These are phyloP conservation scores for Heterotis niloticus DNA, from an alignment of 2,113 vertebrate species.

Conservation along the genomic window DNA sequence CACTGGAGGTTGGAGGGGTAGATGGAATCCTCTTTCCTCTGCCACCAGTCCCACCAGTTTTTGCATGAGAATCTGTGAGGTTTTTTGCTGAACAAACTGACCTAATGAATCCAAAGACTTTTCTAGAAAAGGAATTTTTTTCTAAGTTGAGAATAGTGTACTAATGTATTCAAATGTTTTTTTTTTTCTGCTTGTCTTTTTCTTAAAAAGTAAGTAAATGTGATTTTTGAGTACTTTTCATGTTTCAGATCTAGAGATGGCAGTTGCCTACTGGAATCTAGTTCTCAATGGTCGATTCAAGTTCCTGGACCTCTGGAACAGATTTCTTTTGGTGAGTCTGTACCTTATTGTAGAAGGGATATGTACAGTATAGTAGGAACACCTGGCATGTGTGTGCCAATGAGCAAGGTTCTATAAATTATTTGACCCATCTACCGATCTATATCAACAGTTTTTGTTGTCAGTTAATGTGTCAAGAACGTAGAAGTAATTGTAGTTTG, in stretches of 20 bases:
- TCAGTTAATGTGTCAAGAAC: no score
- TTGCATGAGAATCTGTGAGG: background rate
- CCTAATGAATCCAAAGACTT: background rate
- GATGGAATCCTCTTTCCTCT: conserved; percentile 12
- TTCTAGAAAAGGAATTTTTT: no score
- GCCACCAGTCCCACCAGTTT: background rate
- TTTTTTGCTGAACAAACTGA: background rate
- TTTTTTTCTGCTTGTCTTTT: no score
- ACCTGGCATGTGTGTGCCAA: no score
- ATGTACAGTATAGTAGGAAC: no score
- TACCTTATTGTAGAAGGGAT: background rate
- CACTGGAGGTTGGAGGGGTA: background rate
- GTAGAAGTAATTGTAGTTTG: no score
- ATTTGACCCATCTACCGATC: no score
- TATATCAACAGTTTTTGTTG: no score
- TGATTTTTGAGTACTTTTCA: conserved; percentile 2
- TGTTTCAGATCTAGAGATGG: conserved; percentile 90
- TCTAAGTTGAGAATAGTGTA: no score
- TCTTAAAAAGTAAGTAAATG: no score
- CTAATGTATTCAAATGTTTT: no score
- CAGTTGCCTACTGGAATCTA: conserved; percentile 93
- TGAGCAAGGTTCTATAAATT: no score
- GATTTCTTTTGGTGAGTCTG: conserved; percentile 86
- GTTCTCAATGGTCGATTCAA: conserved; percentile 90
- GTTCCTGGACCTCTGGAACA: conserved; percentile 97